Conservation (phyloP, 2,797 vertebrate species). For the Oreochromis grahami region DNA sequence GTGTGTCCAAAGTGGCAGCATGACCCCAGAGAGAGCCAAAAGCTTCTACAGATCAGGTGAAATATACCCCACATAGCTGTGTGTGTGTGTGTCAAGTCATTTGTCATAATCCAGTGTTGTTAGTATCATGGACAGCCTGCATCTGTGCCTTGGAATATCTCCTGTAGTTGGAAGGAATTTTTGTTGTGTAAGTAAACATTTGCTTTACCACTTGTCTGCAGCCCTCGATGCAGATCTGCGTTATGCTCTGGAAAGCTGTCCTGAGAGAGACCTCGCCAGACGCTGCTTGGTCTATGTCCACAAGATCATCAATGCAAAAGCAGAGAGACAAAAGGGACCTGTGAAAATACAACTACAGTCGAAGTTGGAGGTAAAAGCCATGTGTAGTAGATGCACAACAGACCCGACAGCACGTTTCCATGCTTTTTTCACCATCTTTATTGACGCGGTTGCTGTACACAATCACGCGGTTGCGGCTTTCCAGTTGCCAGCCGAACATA, state of each 20-base stretch:
- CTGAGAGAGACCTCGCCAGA: slow-evolving; percentile 36
- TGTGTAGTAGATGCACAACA: not conserved
- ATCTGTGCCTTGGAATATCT: too few relatives aligned
- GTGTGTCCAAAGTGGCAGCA: slow-evolving; percentile 54
- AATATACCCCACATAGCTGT: not conserved
- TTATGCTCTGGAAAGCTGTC: slow-evolving; percentile 59
- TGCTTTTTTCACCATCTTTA: not conserved
- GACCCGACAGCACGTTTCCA: not conserved
- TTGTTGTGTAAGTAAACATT: not conserved
- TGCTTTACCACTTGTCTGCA: slow-evolving; percentile 12
- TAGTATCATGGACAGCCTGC: too few relatives aligned
- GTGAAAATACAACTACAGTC: not conserved
- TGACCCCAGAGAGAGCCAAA: slow-evolving; percentile 59
- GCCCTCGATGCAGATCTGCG: slow-evolving; percentile 75
- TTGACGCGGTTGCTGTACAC: not conserved
- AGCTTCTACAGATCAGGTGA: slow-evolving; percentile 76
- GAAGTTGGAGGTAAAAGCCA: slow-evolving; percentile 3
- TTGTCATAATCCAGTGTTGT: not conserved
- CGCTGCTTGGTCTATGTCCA: slow-evolving; percentile 78
- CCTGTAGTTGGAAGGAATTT: not conserved
- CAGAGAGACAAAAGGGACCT: not conserved
- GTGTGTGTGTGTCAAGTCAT: not conserved
- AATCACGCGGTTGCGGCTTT: not conserved
- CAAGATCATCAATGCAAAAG: slow-evolving; percentile 51
- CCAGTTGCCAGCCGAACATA: not conserved